Conservation (phyloP, 2,797 vertebrate genomes). For the Antennarius maculatus region DNA sequence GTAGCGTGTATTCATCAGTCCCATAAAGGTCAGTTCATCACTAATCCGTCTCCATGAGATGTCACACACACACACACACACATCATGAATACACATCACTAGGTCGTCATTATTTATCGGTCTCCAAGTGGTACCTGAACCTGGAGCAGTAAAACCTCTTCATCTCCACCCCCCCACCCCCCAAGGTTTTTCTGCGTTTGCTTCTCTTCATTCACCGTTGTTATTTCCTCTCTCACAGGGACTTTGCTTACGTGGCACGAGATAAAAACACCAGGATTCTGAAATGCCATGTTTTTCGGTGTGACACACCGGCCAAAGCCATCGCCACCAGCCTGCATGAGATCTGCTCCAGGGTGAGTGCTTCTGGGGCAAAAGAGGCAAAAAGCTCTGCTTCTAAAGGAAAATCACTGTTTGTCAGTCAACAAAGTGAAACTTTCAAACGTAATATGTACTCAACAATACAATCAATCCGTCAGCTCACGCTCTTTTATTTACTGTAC, state of each 20-base stretch:
- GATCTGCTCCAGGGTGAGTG: conserved; percentile 96
- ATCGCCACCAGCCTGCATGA: conserved; percentile 98
- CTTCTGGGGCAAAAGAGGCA: conserved; percentile 1
- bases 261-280: conserved; percentile 97
- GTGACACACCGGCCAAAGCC: conserved; percentile 99
- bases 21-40: conserved; percentile 66
- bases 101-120: conserved; percentile 3
- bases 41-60: conserved; percentile 42
- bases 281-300: conserved; percentile 99
- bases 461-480: no score
- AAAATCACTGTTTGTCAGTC: not conserved
- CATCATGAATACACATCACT: not conserved
- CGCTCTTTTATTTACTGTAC: conserved; percentile 19
- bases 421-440: not conserved
- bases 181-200: not conserved
- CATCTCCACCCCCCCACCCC: not conserved
- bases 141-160: not conserved
- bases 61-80: conserved; percentile 13
- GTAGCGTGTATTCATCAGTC: conserved; percentile 45
- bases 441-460: not conserved
- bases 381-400: conserved; percentile 24
- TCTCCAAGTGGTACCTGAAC: conserved; percentile 10
- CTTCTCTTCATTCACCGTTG: conserved; percentile 10
- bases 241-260: conserved; percentile 97
- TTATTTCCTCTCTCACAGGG: conserved; percentile 80